Evolutionary conservation across 1,140 invertebrate genomes (phyloP).

Genomic region (Parasteatoda tepidariorum): DNA sequence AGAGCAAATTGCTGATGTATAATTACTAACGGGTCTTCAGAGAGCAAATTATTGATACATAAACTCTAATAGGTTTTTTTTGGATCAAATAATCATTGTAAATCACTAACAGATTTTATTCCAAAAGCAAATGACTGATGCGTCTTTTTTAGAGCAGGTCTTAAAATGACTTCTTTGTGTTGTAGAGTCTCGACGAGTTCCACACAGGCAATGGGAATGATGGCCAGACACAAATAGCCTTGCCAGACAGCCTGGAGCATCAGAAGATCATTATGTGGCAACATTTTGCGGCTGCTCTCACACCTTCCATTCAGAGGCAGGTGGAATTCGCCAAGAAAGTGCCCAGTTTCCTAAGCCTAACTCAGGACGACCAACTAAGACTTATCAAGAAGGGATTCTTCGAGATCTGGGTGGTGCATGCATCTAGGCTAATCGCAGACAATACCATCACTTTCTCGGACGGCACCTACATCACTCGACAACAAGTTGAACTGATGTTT

Average conservation of each 20-base stretch:
- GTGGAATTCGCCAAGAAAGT: slow-evolving; percentile 94
- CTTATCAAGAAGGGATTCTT: slow-evolving; percentile 96
- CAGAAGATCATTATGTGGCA: slow-evolving; percentile 70
- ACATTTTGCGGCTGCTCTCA: slow-evolving; percentile 67
- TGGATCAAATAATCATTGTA: no score
- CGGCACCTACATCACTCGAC: slow-evolving; percentile 84
- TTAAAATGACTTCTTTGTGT: no score
- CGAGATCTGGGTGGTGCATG: slow-evolving; percentile 93
- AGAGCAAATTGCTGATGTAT: no score
- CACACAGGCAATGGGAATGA: slow-evolving; percentile 48
- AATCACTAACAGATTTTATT: no score
- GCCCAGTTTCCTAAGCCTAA: slow-evolving; percentile 86
- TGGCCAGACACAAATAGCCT: slow-evolving; percentile 54
- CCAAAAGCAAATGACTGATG: no score
- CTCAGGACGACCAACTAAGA: slow-evolving; percentile 93
- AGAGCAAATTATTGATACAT: no score
- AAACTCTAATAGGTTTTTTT: no score
- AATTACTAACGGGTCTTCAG: no score
- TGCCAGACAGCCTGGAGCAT: slow-evolving; percentile 67
- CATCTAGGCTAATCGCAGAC: slow-evolving; percentile 82
- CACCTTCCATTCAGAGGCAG: slow-evolving; percentile 88
- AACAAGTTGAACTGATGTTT: slow-evolving; percentile 91
- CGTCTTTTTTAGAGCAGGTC: no score
- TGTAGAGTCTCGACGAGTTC: slow-evolving; percentile 66
- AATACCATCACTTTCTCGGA: slow-evolving; percentile 88